Evolutionary conservation across 92 coral and sea anemone species (phyloP).

Genomic region (Virgularia gustaviana): DNA sequence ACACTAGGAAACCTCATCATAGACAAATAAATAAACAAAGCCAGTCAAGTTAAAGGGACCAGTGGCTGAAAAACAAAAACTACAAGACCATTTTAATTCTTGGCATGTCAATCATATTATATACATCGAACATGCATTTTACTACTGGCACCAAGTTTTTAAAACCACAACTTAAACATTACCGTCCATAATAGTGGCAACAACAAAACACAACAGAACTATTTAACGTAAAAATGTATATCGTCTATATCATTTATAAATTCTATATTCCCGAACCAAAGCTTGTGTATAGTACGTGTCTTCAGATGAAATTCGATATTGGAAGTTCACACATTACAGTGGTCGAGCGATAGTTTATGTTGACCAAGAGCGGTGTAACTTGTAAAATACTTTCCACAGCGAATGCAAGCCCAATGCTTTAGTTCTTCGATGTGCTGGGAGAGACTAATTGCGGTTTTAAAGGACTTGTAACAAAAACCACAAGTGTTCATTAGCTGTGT

Average conservation of each 20-base stretch:
- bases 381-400: constrained; percentile 82
- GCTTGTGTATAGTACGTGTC: too few relatives aligned
- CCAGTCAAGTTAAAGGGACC: too few relatives aligned
- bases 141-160: too few relatives aligned
- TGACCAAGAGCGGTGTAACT: constrained; percentile 90
- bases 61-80: too few relatives aligned
- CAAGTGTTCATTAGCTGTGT: constrained; percentile 65
- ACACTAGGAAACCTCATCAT: too few relatives aligned
- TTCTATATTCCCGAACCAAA: not conserved
- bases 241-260: too few relatives aligned
- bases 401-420: constrained; percentile 87
- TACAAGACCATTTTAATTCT: too few relatives aligned
- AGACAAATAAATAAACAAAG: too few relatives aligned
- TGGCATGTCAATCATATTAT: too few relatives aligned
- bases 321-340: constrained; percentile 31
- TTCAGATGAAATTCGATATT: not conserved
- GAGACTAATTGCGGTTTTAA: constrained; percentile 67
- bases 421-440: constrained; percentile 93
- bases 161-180: too few relatives aligned
- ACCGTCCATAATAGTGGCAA: not conserved
- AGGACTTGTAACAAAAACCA: constrained; percentile 89
- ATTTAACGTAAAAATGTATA: too few relatives aligned
- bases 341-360: constrained; percentile 73
- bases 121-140: too few relatives aligned
- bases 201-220: not conserved